These are phyloP conservation scores for Melanerpes aurifrons DNA, from an alignment of 2,113 vertebrate genomes.

Conservation along the genomic window DNA sequence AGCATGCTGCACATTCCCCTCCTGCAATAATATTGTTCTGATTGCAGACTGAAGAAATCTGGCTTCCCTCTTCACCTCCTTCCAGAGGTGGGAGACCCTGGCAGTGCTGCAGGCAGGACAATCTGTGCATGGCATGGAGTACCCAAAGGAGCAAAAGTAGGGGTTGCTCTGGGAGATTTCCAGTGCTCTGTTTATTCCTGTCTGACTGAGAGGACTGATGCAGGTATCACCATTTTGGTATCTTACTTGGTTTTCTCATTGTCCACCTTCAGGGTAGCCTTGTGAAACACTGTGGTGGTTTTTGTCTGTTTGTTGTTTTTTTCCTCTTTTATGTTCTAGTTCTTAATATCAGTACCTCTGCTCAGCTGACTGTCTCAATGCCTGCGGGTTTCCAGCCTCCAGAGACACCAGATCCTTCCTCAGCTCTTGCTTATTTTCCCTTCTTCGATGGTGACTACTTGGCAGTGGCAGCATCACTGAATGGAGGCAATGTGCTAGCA, in stretches of 20 bases:
- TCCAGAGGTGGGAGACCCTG: slow-evolving; percentile 83
- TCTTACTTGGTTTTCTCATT: not conserved
- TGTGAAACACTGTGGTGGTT: not conserved
- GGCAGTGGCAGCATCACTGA: slow-evolving; percentile 92
- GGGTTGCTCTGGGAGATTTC: slow-evolving; percentile 92
- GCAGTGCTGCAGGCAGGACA: slow-evolving; percentile 83
- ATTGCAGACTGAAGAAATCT: slow-evolving; percentile 80
- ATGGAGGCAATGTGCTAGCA: slow-evolving; percentile 91
- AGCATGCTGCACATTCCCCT: not conserved
- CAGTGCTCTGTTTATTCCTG: slow-evolving; percentile 96
- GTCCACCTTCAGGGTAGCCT: not conserved
- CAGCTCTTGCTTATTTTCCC: slow-evolving; percentile 86
- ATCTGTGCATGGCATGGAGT: slow-evolving; percentile 83
- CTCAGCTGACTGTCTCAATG: slow-evolving; percentile 89
- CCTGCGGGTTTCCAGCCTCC: slow-evolving; percentile 84
- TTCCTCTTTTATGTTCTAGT: slow-evolving; percentile 66
- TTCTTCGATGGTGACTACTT: slow-evolving; percentile 87
- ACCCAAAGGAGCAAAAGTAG: slow-evolving; percentile 84
- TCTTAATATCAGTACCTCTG: slow-evolving; percentile 94
- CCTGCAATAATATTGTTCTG: slow-evolving; percentile 4
- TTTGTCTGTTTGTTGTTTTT: not conserved
- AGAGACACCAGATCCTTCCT: slow-evolving; percentile 75
- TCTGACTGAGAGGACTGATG: slow-evolving; percentile 83
- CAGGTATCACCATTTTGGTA: slow-evolving; percentile 77
- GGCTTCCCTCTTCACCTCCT: slow-evolving; percentile 88